Evolutionary conservation across 35 echinoderm and acorn worm species (phyloP).

Genomic region (Lytechinus variegatus): DNA sequence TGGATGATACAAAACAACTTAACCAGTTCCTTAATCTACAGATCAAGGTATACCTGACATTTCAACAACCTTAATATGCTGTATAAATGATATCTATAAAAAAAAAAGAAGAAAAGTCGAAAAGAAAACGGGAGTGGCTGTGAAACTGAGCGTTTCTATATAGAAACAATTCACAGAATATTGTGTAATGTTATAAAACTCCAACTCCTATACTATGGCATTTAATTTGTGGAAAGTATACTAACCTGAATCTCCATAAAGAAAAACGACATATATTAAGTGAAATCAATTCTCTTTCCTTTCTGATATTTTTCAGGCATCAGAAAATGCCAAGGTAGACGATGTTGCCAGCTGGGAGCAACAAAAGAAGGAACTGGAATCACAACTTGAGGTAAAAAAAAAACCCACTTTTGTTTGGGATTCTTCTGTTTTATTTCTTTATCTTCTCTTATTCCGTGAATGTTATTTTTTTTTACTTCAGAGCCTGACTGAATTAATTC

Average conservation of each 20-base stretch:
- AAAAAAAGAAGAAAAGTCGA: not conserved
- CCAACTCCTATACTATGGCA: not conserved
- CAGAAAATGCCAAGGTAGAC: not conserved
- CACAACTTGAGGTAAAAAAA: not conserved
- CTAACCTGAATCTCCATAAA: not conserved
- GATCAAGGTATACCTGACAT: not conserved
- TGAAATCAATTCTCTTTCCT: not conserved
- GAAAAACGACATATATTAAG: not conserved
- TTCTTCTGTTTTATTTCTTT: not conserved
- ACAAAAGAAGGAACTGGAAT: not conserved
- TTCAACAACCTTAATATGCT: not conserved
- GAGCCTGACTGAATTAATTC: not conserved
- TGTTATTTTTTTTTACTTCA: not conserved
- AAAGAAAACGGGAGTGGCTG: not conserved
- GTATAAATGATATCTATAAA: not conserved
- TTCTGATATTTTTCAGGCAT: not conserved
- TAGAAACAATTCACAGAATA: not conserved
- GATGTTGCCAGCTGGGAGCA: not conserved
- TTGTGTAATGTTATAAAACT: not conserved
- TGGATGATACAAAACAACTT: slow-evolving; percentile 7
- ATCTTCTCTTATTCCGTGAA: not conserved
- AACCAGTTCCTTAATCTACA: slow-evolving; percentile 12
- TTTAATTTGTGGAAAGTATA: not conserved
- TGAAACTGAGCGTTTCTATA: not conserved
- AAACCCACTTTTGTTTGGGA: not conserved